Evolutionary conservation across 2,113 vertebrate genomes (phyloP).

Genomic region (Xenopus borealis): DNA sequence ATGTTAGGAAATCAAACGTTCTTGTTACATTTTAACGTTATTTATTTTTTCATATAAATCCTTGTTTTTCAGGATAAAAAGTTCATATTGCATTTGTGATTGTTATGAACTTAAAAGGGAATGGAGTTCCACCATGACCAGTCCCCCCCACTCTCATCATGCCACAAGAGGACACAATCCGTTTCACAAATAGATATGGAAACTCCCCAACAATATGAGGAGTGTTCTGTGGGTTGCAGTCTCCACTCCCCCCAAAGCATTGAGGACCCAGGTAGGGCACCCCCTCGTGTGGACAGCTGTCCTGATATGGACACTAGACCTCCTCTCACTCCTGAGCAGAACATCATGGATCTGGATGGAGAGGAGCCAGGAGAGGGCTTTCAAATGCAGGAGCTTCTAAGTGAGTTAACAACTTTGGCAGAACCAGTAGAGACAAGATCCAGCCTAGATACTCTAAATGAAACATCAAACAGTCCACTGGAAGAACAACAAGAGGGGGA

Average conservation of each 20-base stretch:
- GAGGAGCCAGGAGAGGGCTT: slow-evolving; percentile 17
- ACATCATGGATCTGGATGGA: slow-evolving; percentile 48
- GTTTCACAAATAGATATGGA: slow-evolving; percentile 56
- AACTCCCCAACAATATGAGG: slow-evolving; percentile 20
- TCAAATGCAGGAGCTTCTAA: slow-evolving; percentile 69
- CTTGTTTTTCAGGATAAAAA: too few species aligned
- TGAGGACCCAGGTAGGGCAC: background rate
- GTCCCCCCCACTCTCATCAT: too few species aligned
- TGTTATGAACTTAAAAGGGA: too few species aligned
- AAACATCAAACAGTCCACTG: too few species aligned
- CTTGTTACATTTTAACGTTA: too few species aligned
- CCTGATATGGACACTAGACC: slow-evolving; percentile 21
- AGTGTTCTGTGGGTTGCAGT: background rate
- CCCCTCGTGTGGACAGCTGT: slow-evolving; percentile 27
- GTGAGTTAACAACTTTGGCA: slow-evolving; percentile 66
- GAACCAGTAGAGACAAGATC: too few species aligned
- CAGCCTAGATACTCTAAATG: background rate
- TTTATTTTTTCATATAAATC: too few species aligned
- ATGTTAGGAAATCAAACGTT: too few species aligned
- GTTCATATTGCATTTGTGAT: too few species aligned
- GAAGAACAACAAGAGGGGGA: background rate
- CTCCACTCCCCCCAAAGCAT: background rate
- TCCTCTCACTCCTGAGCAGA: fast-evolving
- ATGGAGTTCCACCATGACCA: too few species aligned
- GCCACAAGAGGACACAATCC: background rate